A percentile compares a stretch with the other conserved stretches of the same genome.
Evolutionary conservation across 1,140 invertebrate species (phyloP).

Genomic region (Sminthurinus signatus): DNA sequence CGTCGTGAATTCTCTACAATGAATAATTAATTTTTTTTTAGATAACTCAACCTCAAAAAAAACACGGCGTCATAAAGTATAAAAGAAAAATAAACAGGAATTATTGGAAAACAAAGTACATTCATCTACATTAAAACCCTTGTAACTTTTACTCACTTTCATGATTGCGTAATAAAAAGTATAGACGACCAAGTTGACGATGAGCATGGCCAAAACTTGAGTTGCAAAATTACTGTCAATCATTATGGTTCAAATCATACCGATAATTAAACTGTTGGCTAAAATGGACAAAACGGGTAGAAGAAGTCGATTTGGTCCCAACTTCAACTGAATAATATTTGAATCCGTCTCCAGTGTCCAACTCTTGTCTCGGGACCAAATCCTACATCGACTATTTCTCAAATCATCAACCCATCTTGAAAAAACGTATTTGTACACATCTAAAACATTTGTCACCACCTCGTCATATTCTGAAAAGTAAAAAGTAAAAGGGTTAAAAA

Average conservation of each 20-base stretch:
- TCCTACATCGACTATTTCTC: not conserved
- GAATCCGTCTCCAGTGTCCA: slow-evolving; percentile 9
- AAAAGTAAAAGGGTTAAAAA: too few species aligned
- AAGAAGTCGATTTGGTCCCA: not conserved
- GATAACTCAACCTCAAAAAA: too few species aligned
- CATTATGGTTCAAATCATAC: slow-evolving; percentile 32
- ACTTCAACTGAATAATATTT: slow-evolving; percentile 8
- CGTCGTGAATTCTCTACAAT: slow-evolving; percentile 29
- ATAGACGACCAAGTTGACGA: slow-evolving; percentile 29
- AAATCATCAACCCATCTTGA: not conserved
- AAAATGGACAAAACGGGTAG: slow-evolving; percentile 14
- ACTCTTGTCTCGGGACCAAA: not conserved
- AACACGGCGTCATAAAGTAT: too few species aligned
- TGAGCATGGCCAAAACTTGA: slow-evolving; percentile 36
- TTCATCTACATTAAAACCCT: too few species aligned
- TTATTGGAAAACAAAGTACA: too few species aligned
- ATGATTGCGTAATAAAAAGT: slow-evolving; percentile 28
- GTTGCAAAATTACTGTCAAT: slow-evolving; percentile 34
- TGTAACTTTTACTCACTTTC: slow-evolving; percentile 37
- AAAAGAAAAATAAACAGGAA: not conserved
- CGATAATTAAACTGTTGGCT: slow-evolving; percentile 20
- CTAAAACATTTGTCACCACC: slow-evolving; percentile 17
- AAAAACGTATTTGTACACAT: slow-evolving; percentile 18
- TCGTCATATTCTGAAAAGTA: slow-evolving; percentile 15
- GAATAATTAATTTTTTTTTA: too few species aligned